A percentile compares a stretch with the other conserved stretches of the same genome.
Evolutionary conservation across 2,888 invertebrate species (phyloP).

Genomic region (Tenodera sinensis): DNA sequence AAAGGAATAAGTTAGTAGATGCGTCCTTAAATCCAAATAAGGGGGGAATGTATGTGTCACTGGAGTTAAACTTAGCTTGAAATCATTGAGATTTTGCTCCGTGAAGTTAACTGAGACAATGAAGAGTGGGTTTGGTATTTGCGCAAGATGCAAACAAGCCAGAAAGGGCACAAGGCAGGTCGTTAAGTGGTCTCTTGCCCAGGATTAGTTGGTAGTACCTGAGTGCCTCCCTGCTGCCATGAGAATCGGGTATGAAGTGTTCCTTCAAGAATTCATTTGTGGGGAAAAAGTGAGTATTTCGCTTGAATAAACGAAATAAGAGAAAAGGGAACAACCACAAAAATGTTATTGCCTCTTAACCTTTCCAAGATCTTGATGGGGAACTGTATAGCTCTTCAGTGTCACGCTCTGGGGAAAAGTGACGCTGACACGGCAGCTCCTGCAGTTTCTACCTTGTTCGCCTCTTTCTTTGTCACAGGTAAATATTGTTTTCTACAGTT

Average conservation of each 20-base stretch:
- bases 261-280: neutral
- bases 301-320: neutral
- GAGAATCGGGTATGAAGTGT: neutral
- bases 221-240: neutral
- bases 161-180: neutral
- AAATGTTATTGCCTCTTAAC: neutral
- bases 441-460: neutral
- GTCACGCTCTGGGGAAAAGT: neutral
- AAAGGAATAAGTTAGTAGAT: no score
- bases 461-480: no score
- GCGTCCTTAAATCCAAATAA: no score
- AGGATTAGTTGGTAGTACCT: neutral
- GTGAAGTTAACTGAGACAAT: no score
- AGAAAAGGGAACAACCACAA: neutral
- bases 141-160: neutral
- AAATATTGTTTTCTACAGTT: no score
- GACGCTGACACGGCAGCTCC: neutral
- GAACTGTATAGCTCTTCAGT: neutral
- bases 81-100: no score
- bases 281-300: neutral
- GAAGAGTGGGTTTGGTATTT: neutral
- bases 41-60: no score
- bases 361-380: neutral
- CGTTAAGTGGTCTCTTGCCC: neutral
- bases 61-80: no score